A percentile compares a stretch with the other conserved stretches of the same genome.
Evolutionary conservation across 1,140 invertebrate genomes (phyloP).

Genomic region (Arion vulgaris): DNA sequence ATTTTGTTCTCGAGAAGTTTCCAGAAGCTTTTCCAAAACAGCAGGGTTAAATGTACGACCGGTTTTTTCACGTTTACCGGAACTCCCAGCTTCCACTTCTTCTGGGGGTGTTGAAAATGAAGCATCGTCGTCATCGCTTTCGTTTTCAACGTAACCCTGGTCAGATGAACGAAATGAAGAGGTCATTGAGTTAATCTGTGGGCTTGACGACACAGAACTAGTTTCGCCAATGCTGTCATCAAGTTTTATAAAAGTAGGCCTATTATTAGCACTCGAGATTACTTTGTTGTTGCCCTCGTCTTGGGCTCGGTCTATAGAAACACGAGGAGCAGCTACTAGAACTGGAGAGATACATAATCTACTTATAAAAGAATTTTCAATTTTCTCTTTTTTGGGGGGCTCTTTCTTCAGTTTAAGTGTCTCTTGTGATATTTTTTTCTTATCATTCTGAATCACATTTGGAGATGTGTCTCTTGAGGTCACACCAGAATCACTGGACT

Average conservation of each 20-base stretch:
- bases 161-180: slow-evolving; percentile 27
- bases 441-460: not conserved
- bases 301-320: not conserved
- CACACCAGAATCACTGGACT: slow-evolving; percentile 13
- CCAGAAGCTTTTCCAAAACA: slow-evolving; percentile 24
- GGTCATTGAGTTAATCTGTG: slow-evolving; percentile 22
- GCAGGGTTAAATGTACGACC: not conserved
- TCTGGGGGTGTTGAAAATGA: slow-evolving; percentile 45
- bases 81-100: slow-evolving; percentile 4
- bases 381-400: not conserved
- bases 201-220: slow-evolving; percentile 14
- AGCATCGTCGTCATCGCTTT: slow-evolving; percentile 36
- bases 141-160: slow-evolving; percentile 39
- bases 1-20: slow-evolving; percentile 5
- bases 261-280: not conserved
- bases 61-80: not conserved
- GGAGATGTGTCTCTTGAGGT: slow-evolving; percentile 24
- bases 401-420: not conserved
- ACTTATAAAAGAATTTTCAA: not conserved
- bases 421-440: not conserved
- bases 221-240: not conserved
- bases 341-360: not conserved
- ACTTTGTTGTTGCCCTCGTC: not conserved
- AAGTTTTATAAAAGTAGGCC: not conserved
- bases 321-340: not conserved